Evolutionary conservation across 2,888 invertebrate species (phyloP).

Genomic region (Stegana nigrithorax): DNA sequence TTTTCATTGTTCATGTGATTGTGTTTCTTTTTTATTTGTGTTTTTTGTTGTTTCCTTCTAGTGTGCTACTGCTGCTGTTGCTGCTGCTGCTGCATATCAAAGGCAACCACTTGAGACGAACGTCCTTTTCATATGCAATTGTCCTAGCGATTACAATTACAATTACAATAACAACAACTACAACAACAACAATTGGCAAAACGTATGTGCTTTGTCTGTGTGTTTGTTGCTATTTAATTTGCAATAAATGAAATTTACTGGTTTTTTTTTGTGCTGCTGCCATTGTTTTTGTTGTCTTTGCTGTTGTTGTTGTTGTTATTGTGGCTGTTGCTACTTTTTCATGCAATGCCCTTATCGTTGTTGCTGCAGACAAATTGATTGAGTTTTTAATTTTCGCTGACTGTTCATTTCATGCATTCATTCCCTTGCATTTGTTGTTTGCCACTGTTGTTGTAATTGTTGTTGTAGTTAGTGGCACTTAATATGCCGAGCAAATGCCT

Average conservation of each 20-base stretch:
- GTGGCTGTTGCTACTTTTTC: not conserved
- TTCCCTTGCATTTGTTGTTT: not conserved
- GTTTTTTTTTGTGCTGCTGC: not conserved
- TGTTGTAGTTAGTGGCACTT: not conserved
- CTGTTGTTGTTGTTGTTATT: slow-evolving; percentile 3
- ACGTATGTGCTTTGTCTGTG: not conserved
- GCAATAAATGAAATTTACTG: slow-evolving; percentile 15
- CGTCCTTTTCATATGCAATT: slow-evolving; percentile 9
- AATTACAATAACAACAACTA: not conserved
- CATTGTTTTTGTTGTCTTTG: slow-evolving; percentile 1
- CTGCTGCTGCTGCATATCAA: slow-evolving; percentile 28
- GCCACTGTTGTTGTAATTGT: not conserved
- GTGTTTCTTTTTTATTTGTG: not conserved
- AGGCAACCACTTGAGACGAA: slow-evolving; percentile 44
- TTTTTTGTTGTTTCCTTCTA: not conserved
- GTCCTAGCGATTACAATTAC: not conserved
- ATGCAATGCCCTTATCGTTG: not conserved
- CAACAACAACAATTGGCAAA: not conserved
- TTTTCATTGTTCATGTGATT: slow-evolving; percentile 20
- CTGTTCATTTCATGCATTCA: slow-evolving; percentile 6
- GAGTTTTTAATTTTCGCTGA: slow-evolving; percentile 10
- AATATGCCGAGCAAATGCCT: not conserved
- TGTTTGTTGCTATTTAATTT: slow-evolving; percentile 11
- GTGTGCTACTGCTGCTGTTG: slow-evolving; percentile 5
- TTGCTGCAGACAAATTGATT: slow-evolving; percentile 14